phyloP scores from a whole-genome alignment of 2,888 invertebrate species.

The Helobdella robusta region DNA sequence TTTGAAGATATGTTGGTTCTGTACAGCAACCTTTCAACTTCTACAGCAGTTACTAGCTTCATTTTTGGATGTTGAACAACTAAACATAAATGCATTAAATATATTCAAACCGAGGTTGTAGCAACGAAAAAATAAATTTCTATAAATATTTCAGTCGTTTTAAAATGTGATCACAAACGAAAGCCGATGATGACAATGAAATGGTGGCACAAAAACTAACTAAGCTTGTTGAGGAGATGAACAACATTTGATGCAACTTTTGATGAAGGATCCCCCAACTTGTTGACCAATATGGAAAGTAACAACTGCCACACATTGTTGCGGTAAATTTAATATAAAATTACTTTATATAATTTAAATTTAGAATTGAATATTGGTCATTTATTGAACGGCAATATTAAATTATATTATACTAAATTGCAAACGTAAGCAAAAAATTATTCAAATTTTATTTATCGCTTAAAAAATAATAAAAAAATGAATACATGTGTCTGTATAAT shows the following conservation, averaged over 20 bases:
- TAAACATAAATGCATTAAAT: no score
- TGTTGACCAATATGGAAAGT: conserved; percentile 74
- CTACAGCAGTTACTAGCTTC: conserved; percentile 74
- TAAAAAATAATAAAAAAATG: no score
- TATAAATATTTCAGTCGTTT: no score
- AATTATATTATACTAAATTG: neutral
- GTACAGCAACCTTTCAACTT: conserved; percentile 74
- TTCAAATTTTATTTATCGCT: neutral
- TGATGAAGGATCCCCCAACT: conserved; percentile 82
- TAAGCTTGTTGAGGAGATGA: conserved; percentile 70
- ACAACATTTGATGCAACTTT: conserved; percentile 79
- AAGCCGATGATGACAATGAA: neutral
- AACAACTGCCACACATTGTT: conserved; percentile 51
- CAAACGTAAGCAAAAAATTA: neutral
- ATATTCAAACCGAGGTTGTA: no score
- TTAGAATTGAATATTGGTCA: neutral
- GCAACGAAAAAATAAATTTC: no score
- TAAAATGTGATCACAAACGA: neutral
- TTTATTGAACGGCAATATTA: neutral
- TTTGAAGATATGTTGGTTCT: conserved; percentile 72
- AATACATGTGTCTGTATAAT: no score
- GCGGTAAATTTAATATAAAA: no score
- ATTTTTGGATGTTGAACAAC: conserved; percentile 87
- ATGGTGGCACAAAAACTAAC: conserved; percentile 37
- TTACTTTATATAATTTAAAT: no score